phyloP scores from a whole-genome alignment of 2,113 vertebrate species.

The Macquaria ambigua region DNA sequence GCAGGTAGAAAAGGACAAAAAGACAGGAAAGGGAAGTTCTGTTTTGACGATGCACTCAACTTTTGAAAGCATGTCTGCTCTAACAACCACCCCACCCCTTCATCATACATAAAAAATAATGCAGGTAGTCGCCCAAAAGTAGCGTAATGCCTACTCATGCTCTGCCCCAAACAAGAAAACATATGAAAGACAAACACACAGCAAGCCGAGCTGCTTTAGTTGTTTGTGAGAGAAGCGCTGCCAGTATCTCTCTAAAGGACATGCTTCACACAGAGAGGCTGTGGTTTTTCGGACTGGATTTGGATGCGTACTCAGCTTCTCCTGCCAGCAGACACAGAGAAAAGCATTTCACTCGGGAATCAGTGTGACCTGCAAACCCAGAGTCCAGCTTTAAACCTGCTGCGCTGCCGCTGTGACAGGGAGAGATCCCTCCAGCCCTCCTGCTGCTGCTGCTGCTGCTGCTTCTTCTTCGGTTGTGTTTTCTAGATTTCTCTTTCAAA shows the following conservation, averaged over 20 bases:
- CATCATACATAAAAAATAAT: constrained; percentile 34
- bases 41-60: constrained; percentile 23
- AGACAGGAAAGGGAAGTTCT: neutral
- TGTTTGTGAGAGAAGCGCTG: constrained; percentile 34
- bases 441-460: neutral
- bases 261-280: constrained; percentile 50
- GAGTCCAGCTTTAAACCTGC: constrained; percentile 46
- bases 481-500: constrained; percentile 15
- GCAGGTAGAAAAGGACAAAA: neutral
- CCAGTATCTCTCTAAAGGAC: constrained; percentile 34
- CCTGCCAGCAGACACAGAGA: constrained; percentile 48
- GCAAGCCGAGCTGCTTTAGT: constrained; percentile 48
- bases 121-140: constrained; percentile 38
- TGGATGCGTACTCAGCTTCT: constrained; percentile 35
- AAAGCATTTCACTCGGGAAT: constrained; percentile 49
- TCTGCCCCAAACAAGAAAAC: constrained; percentile 34
- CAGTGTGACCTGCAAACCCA: constrained; percentile 12
- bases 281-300: constrained; percentile 63
- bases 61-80: constrained; percentile 6
- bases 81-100: neutral
- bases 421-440: constrained; percentile 21
- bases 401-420: constrained; percentile 22
- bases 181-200: constrained; percentile 61
- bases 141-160: constrained; percentile 16
- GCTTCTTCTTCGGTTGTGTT: neutral